Evolutionary conservation across 2,797 vertebrate species (phyloP).

Genomic region (Chromis chromis): DNA sequence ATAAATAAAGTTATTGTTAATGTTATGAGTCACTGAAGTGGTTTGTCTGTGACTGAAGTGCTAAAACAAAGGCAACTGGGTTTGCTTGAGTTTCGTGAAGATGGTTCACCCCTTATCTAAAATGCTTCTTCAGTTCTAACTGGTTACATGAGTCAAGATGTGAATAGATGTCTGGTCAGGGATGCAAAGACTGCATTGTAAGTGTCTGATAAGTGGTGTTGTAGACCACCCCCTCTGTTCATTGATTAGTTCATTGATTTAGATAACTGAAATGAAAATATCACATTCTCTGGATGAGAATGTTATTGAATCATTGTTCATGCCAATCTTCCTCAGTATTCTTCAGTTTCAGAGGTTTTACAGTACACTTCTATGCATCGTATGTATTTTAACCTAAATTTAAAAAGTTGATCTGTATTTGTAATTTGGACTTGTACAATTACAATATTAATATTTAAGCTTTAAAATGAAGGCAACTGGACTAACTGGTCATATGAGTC

Average conservation of each 20-base stretch:
- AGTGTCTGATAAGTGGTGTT: too few species aligned
- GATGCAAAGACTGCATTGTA: too few species aligned
- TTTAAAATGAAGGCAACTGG: neutral
- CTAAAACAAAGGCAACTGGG: neutral
- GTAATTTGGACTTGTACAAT: neutral
- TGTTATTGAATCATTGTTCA: neutral
- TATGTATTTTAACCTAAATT: neutral
- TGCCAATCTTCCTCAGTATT: neutral
- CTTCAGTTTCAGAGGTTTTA: neutral
- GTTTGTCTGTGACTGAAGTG: neutral
- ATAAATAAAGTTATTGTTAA: too few species aligned
- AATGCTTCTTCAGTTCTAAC: too few species aligned
- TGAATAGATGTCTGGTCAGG: too few species aligned
- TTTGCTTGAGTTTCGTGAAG: neutral
- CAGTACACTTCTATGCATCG: neutral
- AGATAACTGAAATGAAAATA: neutral
- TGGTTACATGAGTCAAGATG: too few species aligned
- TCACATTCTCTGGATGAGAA: neutral
- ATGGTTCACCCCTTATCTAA: too few species aligned
- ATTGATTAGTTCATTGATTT: too few species aligned
- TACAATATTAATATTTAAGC: too few species aligned
- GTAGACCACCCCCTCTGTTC: too few species aligned
- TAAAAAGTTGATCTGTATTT: conserved; percentile 5
- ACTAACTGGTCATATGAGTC: too few species aligned
- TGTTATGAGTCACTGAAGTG: neutral